A percentile compares a stretch with the other conserved stretches of the same genome.
Conservation (phyloP, 2,888 invertebrate species). For the Polydrusus cervinus region DNA sequence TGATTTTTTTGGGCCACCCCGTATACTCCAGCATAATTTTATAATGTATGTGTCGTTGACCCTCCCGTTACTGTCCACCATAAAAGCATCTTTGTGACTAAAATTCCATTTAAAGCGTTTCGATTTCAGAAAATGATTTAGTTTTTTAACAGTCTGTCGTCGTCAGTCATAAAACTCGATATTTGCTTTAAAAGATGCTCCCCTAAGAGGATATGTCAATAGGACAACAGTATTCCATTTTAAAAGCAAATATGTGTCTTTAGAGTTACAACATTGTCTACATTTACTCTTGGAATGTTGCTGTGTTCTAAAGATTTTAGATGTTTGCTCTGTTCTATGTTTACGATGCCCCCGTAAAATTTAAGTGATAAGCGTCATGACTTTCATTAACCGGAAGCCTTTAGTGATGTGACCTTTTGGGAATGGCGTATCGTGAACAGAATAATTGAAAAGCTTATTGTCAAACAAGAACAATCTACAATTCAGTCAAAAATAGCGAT, state of each 20-base stretch:
- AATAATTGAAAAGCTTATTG: no score
- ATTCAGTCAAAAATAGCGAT: no score
- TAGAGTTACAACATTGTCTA: conserved; percentile 1
- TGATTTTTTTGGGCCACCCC: no score
- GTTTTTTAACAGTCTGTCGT: no score
- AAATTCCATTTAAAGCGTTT: no score
- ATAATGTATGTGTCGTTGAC: no score
- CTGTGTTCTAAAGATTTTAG: background rate
- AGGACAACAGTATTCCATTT: background rate
- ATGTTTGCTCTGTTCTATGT: background rate
- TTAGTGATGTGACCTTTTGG: background rate
- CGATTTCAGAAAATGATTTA: no score
- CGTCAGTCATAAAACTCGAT: background rate
- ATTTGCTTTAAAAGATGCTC: background rate
- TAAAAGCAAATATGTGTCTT: background rate
- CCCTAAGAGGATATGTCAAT: background rate
- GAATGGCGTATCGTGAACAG: no score
- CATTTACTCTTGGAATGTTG: background rate
- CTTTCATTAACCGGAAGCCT: background rate
- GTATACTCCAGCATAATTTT: no score
- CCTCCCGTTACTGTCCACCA: no score
- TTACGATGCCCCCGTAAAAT: background rate
- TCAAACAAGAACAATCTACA: no score
- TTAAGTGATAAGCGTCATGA: conserved; percentile 2
- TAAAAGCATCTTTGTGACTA: no score